Evolutionary conservation across 2,797 vertebrate species (phyloP).

Genomic region (Hylomyscus alleni): DNA sequence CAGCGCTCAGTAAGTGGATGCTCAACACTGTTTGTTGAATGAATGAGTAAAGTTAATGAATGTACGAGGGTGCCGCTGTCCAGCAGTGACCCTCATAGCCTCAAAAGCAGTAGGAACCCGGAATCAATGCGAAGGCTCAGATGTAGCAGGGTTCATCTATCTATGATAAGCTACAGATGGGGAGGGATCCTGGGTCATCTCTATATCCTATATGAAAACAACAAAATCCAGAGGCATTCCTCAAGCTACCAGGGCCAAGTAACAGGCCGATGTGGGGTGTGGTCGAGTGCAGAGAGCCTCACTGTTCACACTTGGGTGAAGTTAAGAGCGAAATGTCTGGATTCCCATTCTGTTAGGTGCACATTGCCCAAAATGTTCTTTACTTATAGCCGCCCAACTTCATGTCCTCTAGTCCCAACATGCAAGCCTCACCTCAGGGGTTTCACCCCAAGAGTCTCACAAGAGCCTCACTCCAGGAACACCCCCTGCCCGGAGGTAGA

Average conservation of each 20-base stretch:
- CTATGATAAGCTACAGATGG: fast-evolving
- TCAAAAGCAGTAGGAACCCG: not conserved
- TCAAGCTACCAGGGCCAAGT: no score
- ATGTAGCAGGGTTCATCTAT: not conserved
- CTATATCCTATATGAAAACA: no score
- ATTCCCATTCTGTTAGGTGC: fast-evolving
- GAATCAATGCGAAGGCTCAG: not conserved
- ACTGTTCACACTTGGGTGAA: no score
- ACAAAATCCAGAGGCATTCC: not conserved
- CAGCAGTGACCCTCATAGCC: not conserved
- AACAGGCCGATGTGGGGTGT: no score
- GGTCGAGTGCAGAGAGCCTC: fast-evolving
- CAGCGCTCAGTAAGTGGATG: not conserved
- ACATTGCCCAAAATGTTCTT: no score
- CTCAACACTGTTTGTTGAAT: not conserved
- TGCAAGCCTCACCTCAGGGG: not conserved
- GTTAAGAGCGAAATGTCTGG: not conserved
- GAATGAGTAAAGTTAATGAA: not conserved
- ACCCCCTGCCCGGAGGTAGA: no score
- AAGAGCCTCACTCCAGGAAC: not conserved
- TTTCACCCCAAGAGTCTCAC: not conserved
- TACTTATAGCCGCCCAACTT: fast-evolving
- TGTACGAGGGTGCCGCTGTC: no score
- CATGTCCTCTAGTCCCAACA: not conserved
- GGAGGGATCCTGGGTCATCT: not conserved